Evolutionary conservation across 1,140 invertebrate species (phyloP).

Genomic region (Doryteuthis pealeii): DNA sequence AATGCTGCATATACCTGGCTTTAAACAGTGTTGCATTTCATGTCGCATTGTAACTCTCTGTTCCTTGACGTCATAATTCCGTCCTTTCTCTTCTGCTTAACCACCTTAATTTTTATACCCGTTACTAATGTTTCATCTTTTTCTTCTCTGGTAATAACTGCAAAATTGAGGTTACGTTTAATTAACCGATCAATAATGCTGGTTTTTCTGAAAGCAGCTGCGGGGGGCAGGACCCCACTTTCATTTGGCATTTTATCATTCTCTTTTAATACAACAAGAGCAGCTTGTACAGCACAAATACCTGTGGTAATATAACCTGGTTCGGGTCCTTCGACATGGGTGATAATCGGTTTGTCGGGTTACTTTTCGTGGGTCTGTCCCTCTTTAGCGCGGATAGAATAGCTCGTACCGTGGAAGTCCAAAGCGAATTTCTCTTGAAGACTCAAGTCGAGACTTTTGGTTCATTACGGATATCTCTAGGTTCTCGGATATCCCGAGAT

Average conservation of each 20-base stretch:
- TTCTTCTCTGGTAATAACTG: constrained; percentile 14
- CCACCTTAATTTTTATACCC: too few relatives aligned
- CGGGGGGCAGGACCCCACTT: constrained; percentile 68
- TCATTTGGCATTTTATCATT: constrained; percentile 62
- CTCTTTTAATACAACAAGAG: constrained; percentile 76
- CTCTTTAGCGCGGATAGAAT: constrained; percentile 69
- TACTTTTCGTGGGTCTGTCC: constrained; percentile 66
- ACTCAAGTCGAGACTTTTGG: too few relatives aligned
- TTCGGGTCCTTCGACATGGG: constrained; percentile 68
- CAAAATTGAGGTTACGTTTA: constrained; percentile 67
- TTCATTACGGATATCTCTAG: too few relatives aligned
- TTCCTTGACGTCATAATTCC: too few relatives aligned
- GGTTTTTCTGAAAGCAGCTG: constrained; percentile 68
- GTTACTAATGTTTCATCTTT: too few relatives aligned
- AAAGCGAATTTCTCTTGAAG: too few relatives aligned
- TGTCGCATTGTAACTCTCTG: too few relatives aligned
- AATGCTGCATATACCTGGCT: too few relatives aligned
- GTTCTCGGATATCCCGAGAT: too few relatives aligned
- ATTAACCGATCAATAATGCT: constrained; percentile 67
- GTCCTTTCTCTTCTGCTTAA: too few relatives aligned
- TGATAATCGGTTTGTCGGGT: constrained; percentile 72
- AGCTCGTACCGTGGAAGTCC: constrained; percentile 76
- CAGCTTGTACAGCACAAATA: constrained; percentile 71
- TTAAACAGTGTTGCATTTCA: too few relatives aligned
- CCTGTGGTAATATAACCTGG: constrained; percentile 84